phyloP scores from a whole-genome alignment of 2,113 vertebrate species.

The Climacteris rufus region DNA sequence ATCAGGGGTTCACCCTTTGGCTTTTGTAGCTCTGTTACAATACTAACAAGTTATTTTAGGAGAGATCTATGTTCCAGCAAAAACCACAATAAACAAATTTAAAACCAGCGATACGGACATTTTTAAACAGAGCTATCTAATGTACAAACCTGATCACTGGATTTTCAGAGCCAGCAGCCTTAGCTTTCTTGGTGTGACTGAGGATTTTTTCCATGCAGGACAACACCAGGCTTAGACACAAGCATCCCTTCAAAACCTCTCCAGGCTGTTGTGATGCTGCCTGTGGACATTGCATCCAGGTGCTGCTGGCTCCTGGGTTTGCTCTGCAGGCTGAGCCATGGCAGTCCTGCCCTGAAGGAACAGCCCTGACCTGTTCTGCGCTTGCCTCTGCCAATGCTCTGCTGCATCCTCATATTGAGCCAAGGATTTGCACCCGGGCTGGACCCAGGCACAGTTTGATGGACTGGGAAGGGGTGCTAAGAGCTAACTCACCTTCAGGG shows the following conservation, averaged over 20 bases:
- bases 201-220: no score
- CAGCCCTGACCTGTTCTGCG: accelerated
- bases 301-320: not conserved
- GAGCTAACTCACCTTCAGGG: not conserved
- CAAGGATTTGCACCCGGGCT: not conserved
- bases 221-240: not conserved
- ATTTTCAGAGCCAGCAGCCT: not conserved
- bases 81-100: not conserved
- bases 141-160: not conserved
- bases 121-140: not conserved
- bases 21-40: not conserved
- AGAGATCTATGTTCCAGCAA: not conserved
- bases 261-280: not conserved
- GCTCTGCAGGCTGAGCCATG: not conserved
- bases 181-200: no score
- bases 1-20: not conserved
- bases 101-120: accelerated
- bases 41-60: not conserved
- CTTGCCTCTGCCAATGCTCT: not conserved
- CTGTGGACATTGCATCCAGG: not conserved
- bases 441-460: accelerated
- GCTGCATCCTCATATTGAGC: not conserved
- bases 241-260: not conserved
- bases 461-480: not conserved
- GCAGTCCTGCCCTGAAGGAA: not conserved